Base-by-base conservation (phyloP, 2,797 vertebrate species). In the Dicrostonyx torquatus region DNA sequence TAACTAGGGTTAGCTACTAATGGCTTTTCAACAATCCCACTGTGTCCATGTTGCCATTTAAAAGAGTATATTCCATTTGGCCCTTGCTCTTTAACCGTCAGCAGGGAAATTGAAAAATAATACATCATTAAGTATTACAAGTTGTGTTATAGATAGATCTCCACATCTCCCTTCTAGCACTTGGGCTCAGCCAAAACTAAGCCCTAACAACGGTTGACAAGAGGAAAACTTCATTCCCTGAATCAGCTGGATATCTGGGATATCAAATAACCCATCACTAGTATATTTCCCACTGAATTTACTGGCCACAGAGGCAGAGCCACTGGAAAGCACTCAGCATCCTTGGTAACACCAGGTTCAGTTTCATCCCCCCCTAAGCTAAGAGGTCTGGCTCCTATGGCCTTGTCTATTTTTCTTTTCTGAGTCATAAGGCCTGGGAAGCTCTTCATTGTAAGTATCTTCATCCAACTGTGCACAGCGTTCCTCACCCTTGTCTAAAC, bases 1-100 rank as follows among this genome's bases (percentile, higher is more conserved):
- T 94, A 96, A 98, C 97, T 90, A 95, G 87, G 90, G 85, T 96
- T 96, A 92, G 93, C 96, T 97, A 91, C 98, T 98, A 99, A 98
- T 98, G 98, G 98, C 97, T 96, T 96, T 95, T 95, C 97, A 97
- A 97, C 97, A 97, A 97, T 97, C 98, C 97, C 98, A 97, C 97
- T 94, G 64, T 95, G 94, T 97, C 98, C 97, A 9, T 40, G 70
- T 45, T 11, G 0, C 94, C 73, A 40, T 96, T 97, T 98, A 93
- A 97, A 97, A 98, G 94, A 43, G 77, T 29, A 26, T 94, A 92
- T 89, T 97, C 89, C 14, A 93, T 75, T 96, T 26, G 95, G 87
- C 96, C 96, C 58, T 91, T 80, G 76, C 0, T 6, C 97, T 97
- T 96, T 97, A 95, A 87, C 70, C 7, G 50, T 94, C 96, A 97